Conservation (phyloP, 2,113 vertebrate genomes). For the Panthera tigris region DNA sequence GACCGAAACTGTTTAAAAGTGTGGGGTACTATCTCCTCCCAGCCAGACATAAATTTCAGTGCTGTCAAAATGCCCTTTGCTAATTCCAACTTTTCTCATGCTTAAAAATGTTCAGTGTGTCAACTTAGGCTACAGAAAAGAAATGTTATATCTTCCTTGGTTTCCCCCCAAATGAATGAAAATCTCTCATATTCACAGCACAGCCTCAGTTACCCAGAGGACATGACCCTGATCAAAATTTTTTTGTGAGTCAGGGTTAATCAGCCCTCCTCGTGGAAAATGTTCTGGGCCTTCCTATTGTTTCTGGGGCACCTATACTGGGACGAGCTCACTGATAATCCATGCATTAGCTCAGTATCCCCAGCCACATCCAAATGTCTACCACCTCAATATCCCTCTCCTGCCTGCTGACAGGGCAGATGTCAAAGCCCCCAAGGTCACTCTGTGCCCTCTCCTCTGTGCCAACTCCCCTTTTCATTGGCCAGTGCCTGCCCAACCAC, state of each 20-base stretch:
- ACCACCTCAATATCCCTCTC: background rate
- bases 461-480: background rate
- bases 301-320: background rate
- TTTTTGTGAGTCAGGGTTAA: background rate
- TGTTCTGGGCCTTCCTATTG: background rate
- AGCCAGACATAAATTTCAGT: conserved; percentile 80
- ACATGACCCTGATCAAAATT: background rate
- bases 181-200: background rate
- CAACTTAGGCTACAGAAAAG: conserved; percentile 49
- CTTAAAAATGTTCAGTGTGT: conserved; percentile 78
- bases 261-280: background rate
- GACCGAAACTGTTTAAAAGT: conserved; percentile 86
- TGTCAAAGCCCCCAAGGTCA: background rate
- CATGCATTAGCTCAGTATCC: background rate
- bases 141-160: conserved; percentile 67
- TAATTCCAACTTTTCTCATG: conserved; percentile 76
- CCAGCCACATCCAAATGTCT: background rate
- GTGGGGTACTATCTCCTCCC: conserved; percentile 83
- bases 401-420: background rate
- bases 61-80: conserved; percentile 81
- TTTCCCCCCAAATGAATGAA: background rate
- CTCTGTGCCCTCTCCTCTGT: background rate
- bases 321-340: background rate
- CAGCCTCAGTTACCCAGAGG: background rate
- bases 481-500: background rate